A percentile compares a stretch with the other conserved stretches of the same genome.
phyloP scores from a whole-genome alignment of 2,888 invertebrate species.

The Temnothorax rugatulus region DNA sequence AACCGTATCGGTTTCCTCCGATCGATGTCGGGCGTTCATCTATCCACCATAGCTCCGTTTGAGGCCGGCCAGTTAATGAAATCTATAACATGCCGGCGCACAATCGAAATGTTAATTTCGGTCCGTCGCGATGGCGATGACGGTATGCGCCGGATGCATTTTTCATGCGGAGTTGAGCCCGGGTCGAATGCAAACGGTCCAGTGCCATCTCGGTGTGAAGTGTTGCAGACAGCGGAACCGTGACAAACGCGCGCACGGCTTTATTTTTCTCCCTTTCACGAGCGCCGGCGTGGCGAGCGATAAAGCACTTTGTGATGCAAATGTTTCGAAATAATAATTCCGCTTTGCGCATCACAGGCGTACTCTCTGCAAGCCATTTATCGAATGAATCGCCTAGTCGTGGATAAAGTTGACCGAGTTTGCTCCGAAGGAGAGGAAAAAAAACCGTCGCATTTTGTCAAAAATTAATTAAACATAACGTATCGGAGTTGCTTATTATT shows the following conservation, averaged over 20 bases:
- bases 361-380: slow-evolving; percentile 29
- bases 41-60: slow-evolving; percentile 14
- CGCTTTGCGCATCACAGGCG: slow-evolving; percentile 41
- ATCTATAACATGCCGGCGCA: slow-evolving; percentile 48
- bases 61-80: slow-evolving; percentile 36
- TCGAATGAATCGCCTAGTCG: slow-evolving; percentile 44
- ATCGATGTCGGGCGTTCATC: slow-evolving; percentile 39
- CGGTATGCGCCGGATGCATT: slow-evolving; percentile 67
- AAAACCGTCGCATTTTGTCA: not conserved
- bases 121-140: slow-evolving; percentile 43
- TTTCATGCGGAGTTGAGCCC: slow-evolving; percentile 69
- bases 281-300: slow-evolving; percentile 54
- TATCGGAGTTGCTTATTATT: slow-evolving; percentile 11
- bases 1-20: not conserved
- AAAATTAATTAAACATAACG: slow-evolving; percentile 39
- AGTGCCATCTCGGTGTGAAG: slow-evolving; percentile 69
- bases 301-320: slow-evolving; percentile 75
- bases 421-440: slow-evolving; percentile 56
- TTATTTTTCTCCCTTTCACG: slow-evolving; percentile 70
- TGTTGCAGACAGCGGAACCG: slow-evolving; percentile 63
- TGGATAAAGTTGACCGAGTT: slow-evolving; percentile 62
- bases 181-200: slow-evolving; percentile 71
- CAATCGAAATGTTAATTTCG: slow-evolving; percentile 69
- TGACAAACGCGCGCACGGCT: slow-evolving; percentile 57
- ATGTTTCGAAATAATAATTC: slow-evolving; percentile 76